phyloP scores from a whole-genome alignment of 1,140 invertebrate genomes.

The Penaeus indicus region DNA sequence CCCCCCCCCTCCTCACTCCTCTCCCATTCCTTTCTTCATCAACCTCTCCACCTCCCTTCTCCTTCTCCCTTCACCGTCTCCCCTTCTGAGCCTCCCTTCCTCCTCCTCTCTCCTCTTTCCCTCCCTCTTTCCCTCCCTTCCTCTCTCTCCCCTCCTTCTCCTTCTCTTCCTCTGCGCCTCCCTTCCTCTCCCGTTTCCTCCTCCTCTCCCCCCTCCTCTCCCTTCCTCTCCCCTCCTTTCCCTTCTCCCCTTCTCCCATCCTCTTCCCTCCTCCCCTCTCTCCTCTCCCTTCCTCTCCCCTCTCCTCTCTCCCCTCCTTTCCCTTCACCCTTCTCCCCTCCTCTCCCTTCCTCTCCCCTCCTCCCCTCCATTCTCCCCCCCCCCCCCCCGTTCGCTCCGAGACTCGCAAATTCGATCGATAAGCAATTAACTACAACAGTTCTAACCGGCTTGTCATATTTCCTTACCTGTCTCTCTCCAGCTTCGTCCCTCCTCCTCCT shows the following conservation, averaged over 20 bases:
- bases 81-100: background rate
- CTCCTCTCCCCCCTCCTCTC: background rate
- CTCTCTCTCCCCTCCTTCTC: background rate
- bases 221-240: background rate
- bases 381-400: background rate
- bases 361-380: too few relatives aligned
- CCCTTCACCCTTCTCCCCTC: background rate
- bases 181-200: background rate
- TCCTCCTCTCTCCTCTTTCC: too few relatives aligned
- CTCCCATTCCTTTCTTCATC: background rate
- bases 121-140: too few relatives aligned
- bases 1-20: background rate
- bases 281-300: too few relatives aligned
- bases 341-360: background rate
- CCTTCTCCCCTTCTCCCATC: background rate
- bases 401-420: slow-evolving; percentile 35
- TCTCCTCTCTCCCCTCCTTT: background rate
- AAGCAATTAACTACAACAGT: slow-evolving; percentile 53
- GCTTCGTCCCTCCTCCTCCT: background rate
- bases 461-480: background rate
- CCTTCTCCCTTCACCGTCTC: background rate
- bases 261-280: background rate
- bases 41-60: background rate
- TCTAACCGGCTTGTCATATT: slow-evolving; percentile 16
- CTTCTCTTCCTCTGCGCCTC: too few relatives aligned